Conservation (phyloP, 2,113 vertebrate species). For the Boleophthalmus pectinirostris region DNA sequence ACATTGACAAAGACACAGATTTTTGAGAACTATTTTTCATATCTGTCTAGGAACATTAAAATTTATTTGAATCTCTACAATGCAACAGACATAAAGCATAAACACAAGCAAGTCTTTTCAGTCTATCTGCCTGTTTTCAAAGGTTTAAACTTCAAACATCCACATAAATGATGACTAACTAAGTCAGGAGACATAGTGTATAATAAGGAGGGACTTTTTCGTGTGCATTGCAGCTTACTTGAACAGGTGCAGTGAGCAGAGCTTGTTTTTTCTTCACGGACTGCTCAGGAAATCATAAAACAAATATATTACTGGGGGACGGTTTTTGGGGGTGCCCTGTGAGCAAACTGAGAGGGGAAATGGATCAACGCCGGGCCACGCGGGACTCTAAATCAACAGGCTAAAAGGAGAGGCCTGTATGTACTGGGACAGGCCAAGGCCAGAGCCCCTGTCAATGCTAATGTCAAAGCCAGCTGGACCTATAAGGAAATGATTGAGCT, state of each 20-base stretch:
- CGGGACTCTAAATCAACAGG: slow-evolving; percentile 85
- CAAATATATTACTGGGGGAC: slow-evolving; percentile 83
- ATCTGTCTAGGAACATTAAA: too few relatives aligned
- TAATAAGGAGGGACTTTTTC: background rate
- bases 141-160: background rate
- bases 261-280: slow-evolving; percentile 78
- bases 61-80: background rate
- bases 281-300: slow-evolving; percentile 86
- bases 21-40: too few relatives aligned
- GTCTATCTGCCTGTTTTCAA: background rate
- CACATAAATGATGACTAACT: background rate
- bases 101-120: background rate
- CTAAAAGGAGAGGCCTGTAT: slow-evolving; percentile 81
- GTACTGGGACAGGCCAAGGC: slow-evolving; percentile 77
- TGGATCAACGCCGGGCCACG: slow-evolving; percentile 78
- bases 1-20: too few relatives aligned
- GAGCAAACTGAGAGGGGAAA: slow-evolving; percentile 84
- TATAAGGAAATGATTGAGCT: slow-evolving; percentile 80
- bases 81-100: background rate
- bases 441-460: slow-evolving; percentile 81
- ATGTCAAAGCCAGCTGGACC: slow-evolving; percentile 84
- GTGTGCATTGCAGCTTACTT: slow-evolving; percentile 60
- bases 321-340: slow-evolving; percentile 84
- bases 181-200: background rate
- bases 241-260: slow-evolving; percentile 80